A percentile compares a stretch with the other conserved stretches of the same genome.
These are phyloP conservation scores for Macrobrachium nipponense DNA, from an alignment of 1,140 invertebrate species.

Conservation along the genomic window DNA sequence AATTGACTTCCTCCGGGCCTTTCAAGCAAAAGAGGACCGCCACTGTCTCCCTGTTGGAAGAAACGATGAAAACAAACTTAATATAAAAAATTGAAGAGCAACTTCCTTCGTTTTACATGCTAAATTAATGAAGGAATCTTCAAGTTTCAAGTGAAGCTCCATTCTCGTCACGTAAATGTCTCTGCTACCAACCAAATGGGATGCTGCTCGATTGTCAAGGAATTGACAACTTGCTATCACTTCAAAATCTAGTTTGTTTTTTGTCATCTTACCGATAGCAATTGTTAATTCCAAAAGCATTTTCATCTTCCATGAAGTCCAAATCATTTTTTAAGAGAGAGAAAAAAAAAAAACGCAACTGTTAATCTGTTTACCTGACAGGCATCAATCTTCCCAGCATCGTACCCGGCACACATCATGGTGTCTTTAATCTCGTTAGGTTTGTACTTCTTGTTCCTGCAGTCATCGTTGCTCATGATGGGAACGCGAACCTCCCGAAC, in stretches of 20 bases:
- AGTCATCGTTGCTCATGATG: constrained; percentile 81
- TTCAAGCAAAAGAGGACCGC: constrained; percentile 80
- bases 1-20: constrained; percentile 11
- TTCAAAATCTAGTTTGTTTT: too few relatives aligned
- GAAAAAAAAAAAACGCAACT: background rate
- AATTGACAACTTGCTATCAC: too few relatives aligned
- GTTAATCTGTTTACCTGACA: constrained; percentile 74
- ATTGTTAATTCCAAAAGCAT: background rate
- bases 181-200: too few relatives aligned
- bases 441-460: constrained; percentile 80
- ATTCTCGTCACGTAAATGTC: too few relatives aligned
- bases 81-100: background rate
- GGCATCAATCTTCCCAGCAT: constrained; percentile 74
- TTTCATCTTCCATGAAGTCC: background rate
- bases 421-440: constrained; percentile 84
- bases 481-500: constrained; percentile 86
- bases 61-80: too few relatives aligned
- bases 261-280: too few relatives aligned
- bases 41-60: constrained; percentile 83
- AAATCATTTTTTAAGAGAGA: background rate
- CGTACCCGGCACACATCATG: constrained; percentile 66
- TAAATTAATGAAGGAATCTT: background rate
- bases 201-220: too few relatives aligned
- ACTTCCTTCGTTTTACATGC: background rate
- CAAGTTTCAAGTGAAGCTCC: background rate